Conservation (phyloP, 53 echinoderm and acorn worm genomes). For the Henricia sp. region DNA sequence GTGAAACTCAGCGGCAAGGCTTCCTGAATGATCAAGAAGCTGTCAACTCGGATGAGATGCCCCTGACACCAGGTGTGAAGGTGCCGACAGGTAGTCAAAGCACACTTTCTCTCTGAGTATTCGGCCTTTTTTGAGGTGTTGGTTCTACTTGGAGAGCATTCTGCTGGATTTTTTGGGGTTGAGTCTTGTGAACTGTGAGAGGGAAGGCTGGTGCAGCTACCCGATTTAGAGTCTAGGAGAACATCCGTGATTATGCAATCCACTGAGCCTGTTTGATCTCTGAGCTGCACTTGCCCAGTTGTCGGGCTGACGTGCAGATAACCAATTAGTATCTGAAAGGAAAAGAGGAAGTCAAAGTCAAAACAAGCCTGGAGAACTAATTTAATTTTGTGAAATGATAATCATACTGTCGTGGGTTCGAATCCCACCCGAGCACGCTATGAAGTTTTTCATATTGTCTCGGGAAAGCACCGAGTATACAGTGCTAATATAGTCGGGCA, state of each 20-base stretch:
- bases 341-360: neutral
- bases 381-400: neutral
- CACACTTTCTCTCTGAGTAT: constrained; percentile 1
- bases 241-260: constrained; percentile 47
- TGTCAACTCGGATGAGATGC: constrained; percentile 58
- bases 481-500: too few relatives aligned
- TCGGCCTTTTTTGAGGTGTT: neutral
- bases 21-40: constrained; percentile 52
- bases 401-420: too few relatives aligned
- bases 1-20: constrained; percentile 20
- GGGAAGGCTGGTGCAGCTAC: neutral
- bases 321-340: constrained; percentile 56
- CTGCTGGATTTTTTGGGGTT: neutral
- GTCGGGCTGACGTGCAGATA: constrained; percentile 30
- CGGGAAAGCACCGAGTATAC: too few relatives aligned
- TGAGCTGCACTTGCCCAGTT: constrained; percentile 48
- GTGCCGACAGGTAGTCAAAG: constrained; percentile 4
- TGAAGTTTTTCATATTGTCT: too few relatives aligned
- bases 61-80: constrained; percentile 54
- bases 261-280: constrained; percentile 57
- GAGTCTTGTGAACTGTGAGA: neutral
- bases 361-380: too few relatives aligned
- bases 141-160: neutral
- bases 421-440: too few relatives aligned
- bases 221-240: neutral